Evolutionary conservation across 2,113 vertebrate genomes (phyloP).

Genomic region (Anas platyrhynchos): DNA sequence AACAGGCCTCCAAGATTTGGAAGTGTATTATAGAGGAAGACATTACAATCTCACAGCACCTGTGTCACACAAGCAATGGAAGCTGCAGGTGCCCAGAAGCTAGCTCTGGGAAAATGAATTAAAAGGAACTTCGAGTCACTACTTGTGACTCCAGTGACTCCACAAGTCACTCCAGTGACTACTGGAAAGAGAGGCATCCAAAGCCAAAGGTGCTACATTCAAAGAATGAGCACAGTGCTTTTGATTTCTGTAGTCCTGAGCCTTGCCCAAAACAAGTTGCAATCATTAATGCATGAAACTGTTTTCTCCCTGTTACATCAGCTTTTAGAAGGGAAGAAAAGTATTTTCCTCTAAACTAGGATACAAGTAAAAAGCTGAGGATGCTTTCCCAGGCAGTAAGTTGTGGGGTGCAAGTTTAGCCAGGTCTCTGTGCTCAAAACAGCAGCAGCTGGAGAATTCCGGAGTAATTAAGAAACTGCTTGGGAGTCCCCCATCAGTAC

Average conservation of each 20-base stretch:
- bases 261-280: background rate
- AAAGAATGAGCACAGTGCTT: fast-evolving
- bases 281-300: background rate
- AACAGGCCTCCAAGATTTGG: background rate
- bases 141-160: too few relatives aligned
- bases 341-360: background rate
- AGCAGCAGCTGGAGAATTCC: background rate
- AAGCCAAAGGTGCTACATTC: background rate
- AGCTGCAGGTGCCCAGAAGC: background rate
- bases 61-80: background rate
- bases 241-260: background rate
- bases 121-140: background rate
- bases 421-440: background rate
- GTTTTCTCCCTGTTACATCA: background rate
- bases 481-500: background rate
- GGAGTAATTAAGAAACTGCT: background rate
- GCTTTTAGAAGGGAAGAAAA: background rate
- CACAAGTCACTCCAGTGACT: too few relatives aligned
- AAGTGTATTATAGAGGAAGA: background rate
- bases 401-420: background rate
- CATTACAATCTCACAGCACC: background rate
- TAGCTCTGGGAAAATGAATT: background rate
- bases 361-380: background rate
- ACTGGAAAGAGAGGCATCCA: background rate
- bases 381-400: background rate